These are phyloP conservation scores for Phylloscopus collybita DNA, from an alignment of 2,797 vertebrate species.

Conservation along the genomic window DNA sequence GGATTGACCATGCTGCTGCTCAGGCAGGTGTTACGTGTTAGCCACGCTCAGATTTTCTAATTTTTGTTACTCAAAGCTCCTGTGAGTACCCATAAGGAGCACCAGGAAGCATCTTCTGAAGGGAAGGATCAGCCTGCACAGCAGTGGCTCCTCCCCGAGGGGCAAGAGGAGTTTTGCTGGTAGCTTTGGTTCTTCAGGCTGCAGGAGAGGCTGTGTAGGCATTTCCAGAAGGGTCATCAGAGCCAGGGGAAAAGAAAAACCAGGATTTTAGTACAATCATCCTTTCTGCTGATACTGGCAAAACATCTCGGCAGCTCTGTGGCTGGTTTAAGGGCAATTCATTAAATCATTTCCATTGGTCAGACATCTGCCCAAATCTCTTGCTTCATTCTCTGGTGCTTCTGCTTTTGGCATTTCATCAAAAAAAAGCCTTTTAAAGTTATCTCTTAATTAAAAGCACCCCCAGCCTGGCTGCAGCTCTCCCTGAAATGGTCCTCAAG, in stretches of 20 bases:
- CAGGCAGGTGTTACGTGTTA: not conserved
- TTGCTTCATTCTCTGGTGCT: not conserved
- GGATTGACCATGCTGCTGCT: not conserved
- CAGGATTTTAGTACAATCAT: not conserved
- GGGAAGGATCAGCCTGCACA: not conserved
- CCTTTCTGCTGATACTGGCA: not conserved
- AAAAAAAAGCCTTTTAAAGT: not conserved
- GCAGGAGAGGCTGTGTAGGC: fast-evolving
- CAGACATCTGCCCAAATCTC: not conserved
- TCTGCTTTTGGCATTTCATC: conserved; percentile 29
- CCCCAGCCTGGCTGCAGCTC: not conserved
- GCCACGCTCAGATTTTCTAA: not conserved
- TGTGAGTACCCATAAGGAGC: not conserved
- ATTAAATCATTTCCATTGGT: not conserved
- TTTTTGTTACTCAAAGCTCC: not conserved
- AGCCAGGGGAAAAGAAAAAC: not conserved
- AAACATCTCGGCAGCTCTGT: not conserved
- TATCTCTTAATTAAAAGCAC: conserved; percentile 19
- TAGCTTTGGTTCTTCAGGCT: not conserved
- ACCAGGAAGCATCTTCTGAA: not conserved
- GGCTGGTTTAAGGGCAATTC: not conserved
- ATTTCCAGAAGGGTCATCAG: not conserved
- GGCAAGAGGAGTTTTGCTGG: not conserved
- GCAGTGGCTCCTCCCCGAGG: not conserved
- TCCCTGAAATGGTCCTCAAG: not conserved